A percentile compares a stretch with the other conserved stretches of the same genome.
These are phyloP conservation scores for Sylvicola fuscatus DNA, from an alignment of 2,888 invertebrate genomes.

Conservation along the genomic window DNA sequence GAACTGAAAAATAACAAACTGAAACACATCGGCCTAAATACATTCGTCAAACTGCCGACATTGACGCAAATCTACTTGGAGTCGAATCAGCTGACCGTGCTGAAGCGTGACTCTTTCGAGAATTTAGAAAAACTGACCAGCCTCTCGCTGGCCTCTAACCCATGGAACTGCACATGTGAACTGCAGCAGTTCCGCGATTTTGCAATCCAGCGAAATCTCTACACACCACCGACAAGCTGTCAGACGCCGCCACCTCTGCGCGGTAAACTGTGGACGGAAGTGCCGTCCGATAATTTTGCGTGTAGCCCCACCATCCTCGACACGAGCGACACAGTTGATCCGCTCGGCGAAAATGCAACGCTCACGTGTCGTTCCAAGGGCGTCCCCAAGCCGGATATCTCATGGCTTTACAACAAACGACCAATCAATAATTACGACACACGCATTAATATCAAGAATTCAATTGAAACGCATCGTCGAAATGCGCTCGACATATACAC, in stretches of 20 bases:
- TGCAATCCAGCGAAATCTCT: slow-evolving; percentile 48
- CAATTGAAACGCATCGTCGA: slow-evolving; percentile 16
- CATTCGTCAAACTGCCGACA: slow-evolving; percentile 47
- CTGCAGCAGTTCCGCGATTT: slow-evolving; percentile 60
- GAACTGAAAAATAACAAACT: slow-evolving; percentile 58
- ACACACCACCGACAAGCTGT: slow-evolving; percentile 54
- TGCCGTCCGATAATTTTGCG: slow-evolving; percentile 53
- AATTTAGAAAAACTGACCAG: slow-evolving; percentile 45
- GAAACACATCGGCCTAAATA: slow-evolving; percentile 41
- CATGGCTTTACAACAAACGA: slow-evolving; percentile 46
- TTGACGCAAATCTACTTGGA: slow-evolving; percentile 48
- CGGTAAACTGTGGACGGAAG: slow-evolving; percentile 51
- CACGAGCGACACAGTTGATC: slow-evolving; percentile 33
- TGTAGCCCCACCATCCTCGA: slow-evolving; percentile 58
- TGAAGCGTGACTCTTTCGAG: slow-evolving; percentile 43
- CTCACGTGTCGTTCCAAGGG: slow-evolving; percentile 55
- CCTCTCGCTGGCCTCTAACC: slow-evolving; percentile 58
- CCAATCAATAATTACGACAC: slow-evolving; percentile 28
- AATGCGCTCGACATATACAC: slow-evolving; percentile 19
- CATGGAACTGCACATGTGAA: slow-evolving; percentile 77
- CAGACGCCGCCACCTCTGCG: slow-evolving; percentile 44
- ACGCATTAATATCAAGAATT: slow-evolving; percentile 16
- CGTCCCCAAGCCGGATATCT: slow-evolving; percentile 53
- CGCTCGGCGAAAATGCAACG: slow-evolving; percentile 43
- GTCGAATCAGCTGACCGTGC: slow-evolving; percentile 47